These are phyloP conservation scores for Psittacula echo DNA, from an alignment of 2,797 vertebrate species.

Conservation along the genomic window DNA sequence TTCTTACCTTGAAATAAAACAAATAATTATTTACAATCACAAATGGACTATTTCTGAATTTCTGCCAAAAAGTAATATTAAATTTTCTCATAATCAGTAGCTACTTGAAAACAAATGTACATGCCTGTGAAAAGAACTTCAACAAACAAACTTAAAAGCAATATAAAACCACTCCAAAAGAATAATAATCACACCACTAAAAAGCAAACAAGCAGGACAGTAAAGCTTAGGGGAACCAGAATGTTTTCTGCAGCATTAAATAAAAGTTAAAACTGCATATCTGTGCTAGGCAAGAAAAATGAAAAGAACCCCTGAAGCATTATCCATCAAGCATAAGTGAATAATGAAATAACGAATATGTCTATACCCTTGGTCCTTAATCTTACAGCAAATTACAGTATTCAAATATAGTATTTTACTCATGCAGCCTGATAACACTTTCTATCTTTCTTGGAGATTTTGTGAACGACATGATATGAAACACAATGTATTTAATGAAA, in stretches of 20 bases:
- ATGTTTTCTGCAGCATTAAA: constrained; percentile 56
- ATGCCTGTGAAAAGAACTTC: not conserved
- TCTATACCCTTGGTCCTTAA: constrained; percentile 77
- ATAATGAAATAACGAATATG: constrained; percentile 76
- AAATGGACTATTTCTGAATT: not conserved
- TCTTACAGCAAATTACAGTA: constrained; percentile 83
- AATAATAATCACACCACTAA: constrained; percentile 15
- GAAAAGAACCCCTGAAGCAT: constrained; percentile 69
- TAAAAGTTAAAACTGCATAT: constrained; percentile 64
- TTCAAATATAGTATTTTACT: constrained; percentile 80
- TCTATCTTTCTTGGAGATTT: constrained; percentile 78
- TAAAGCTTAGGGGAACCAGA: constrained; percentile 17
- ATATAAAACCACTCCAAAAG: not conserved
- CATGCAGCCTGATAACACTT: constrained; percentile 77
- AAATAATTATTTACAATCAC: constrained; percentile 24
- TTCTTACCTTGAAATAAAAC: constrained; percentile 29
- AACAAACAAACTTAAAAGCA: constrained; percentile 12
- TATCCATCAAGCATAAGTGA: constrained; percentile 77
- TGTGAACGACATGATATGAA: constrained; percentile 79
- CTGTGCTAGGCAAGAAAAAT: constrained; percentile 36
- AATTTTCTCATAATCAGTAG: constrained; percentile 22
- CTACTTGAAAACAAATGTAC: constrained; percentile 22
- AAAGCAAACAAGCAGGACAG: constrained; percentile 45
- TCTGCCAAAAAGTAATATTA: constrained; percentile 30
- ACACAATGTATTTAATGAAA: constrained; percentile 84